A percentile compares a stretch with the other conserved stretches of the same genome.
phyloP scores from a whole-genome alignment of 2,888 invertebrate species.

The Nephrotoma appendiculata region DNA sequence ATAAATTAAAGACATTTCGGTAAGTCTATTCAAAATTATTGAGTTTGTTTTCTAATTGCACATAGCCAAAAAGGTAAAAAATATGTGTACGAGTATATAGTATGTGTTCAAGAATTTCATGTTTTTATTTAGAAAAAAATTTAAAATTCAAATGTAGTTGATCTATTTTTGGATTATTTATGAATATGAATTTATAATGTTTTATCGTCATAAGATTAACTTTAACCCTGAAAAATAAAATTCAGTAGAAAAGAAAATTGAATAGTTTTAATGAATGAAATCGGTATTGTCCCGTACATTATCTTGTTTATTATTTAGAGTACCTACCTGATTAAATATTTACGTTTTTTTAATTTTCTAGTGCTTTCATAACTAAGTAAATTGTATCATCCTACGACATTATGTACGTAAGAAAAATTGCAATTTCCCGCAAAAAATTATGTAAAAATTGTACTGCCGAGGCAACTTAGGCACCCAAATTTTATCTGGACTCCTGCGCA shows the following conservation, averaged over 20 bases:
- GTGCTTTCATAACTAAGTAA: no score
- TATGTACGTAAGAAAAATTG: no score
- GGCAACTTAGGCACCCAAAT: no score
- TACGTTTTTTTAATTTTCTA: not conserved
- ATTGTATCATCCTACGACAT: no score
- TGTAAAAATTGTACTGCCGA: no score
- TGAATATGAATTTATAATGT: not conserved
- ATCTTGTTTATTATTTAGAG: not conserved
- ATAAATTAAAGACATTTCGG: constrained; percentile 57
- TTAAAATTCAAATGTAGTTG: not conserved
- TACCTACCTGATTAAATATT: not conserved
- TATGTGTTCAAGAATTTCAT: not conserved
- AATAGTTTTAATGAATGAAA: not conserved
- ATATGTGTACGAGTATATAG: not conserved
- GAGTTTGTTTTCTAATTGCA: not conserved
- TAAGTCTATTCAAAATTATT: constrained; percentile 23
- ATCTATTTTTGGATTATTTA: not conserved
- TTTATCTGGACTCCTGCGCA: no score
- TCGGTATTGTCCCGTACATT: not conserved
- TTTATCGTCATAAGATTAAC: not conserved
- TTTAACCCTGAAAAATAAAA: not conserved
- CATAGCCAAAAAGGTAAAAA: no score
- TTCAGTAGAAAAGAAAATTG: not conserved
- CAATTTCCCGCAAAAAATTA: no score
- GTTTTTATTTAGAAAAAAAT: not conserved